Percentiles rank a stretch among this genome's conserved stretches.
Evolutionary conservation across 2,113 vertebrate genomes (phyloP).

Genomic region (Cyanistes caeruleus): DNA sequence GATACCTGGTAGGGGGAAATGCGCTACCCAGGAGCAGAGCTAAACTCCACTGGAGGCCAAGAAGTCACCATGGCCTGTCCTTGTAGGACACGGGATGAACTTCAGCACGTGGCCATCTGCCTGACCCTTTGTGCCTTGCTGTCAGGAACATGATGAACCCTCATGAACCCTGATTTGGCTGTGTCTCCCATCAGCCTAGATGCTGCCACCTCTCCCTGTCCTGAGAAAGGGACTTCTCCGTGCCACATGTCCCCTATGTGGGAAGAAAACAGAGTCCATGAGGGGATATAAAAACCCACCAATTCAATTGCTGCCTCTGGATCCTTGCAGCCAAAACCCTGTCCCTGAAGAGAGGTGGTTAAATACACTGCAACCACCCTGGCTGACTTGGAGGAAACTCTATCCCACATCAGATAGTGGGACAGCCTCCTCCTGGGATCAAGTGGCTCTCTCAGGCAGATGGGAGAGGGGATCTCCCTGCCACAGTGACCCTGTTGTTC

Average conservation of each 20-base stretch:
- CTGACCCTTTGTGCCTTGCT: neutral
- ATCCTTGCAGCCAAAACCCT: neutral
- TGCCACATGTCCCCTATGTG: accelerated
- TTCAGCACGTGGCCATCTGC: neutral
- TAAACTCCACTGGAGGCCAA: neutral
- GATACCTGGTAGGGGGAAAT: neutral
- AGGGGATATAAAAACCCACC: neutral
- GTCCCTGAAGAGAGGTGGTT: neutral
- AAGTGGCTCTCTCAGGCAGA: neutral
- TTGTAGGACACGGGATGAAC: neutral
- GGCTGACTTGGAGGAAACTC: neutral
- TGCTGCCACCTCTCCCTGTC: neutral
- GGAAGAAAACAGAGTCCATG: neutral
- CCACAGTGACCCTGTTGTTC: neutral
- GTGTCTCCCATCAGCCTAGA: neutral
- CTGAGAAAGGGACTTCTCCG: neutral
- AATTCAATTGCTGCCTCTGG: neutral
- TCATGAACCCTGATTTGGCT: neutral
- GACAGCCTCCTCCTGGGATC: neutral
- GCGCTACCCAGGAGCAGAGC: neutral
- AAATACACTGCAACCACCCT: neutral
- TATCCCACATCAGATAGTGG: neutral
- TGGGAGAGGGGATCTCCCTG: neutral
- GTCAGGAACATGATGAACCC: neutral
- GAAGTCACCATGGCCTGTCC: neutral